Base-by-base conservation (phyloP, 2,888 invertebrate species). In the Cosmopolites sordidus region DNA sequence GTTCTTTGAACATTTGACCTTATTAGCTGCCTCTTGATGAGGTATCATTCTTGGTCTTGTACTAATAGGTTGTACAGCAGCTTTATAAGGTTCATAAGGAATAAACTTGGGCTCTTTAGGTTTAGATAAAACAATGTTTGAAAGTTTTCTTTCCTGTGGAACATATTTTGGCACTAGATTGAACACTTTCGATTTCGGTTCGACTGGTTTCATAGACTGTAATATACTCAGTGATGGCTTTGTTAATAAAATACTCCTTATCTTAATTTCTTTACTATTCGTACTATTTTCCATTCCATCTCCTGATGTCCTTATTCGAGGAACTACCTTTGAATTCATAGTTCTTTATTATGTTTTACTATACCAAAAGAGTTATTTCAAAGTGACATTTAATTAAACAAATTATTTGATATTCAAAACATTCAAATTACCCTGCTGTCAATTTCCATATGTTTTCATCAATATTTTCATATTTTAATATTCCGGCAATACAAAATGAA, bases 31-130 rank as follows among this genome's bases (percentile, higher is more conserved):
- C 48, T 62, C n/a, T 65, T 22, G 70, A 68, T 66, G 74, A 33
- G 43, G 30, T 27, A 37, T 22, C 17, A 8, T 30, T 16, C 5
- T 1, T 9, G 15, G 17, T 41, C 40, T 48, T 75, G 47, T 63
- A 42, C 48, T 54, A 57, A 92, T 88, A 5, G 89, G 88, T 67
- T 85, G 87, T 0, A 90, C 86, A 44, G 92, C 91, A 12, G 85
- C 90, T 66, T 90, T 84, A 67, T 92, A 92, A 0, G 92, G 92
- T 67, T 93, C 92, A 62, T 89, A 91, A 0, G 92, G 92, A 29
- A 93, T 82, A 72, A 92, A 92, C 68, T 87, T 91, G 0, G 91
- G 89, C 60, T 86, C 85, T 65, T 80, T 78, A 1, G 74, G 73
- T 65, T 83, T 84, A 39, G 64, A 62, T 5, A 50, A 17, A 9